Percentiles rank a stretch among this genome's conserved stretches.
Evolutionary conservation across 2,113 vertebrate genomes (phyloP).

Genomic region (Hydrolagus affinis): DNA sequence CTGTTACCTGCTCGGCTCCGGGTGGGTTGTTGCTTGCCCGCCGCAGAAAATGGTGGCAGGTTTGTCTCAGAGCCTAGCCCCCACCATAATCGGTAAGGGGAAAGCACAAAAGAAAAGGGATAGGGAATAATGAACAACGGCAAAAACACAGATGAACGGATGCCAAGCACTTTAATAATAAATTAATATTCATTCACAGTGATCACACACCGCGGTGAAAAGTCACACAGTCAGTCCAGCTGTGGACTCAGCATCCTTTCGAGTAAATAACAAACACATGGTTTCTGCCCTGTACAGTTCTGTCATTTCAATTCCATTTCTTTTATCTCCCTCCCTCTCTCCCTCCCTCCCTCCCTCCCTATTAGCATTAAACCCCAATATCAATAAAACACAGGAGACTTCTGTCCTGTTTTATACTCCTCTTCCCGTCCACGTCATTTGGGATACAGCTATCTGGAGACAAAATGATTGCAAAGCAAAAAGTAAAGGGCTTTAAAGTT

Average conservation of each 20-base stretch:
- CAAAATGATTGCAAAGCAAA: too few relatives aligned
- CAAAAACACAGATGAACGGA: constrained; percentile 25
- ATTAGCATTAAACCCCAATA: too few relatives aligned
- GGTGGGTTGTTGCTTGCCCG: neutral
- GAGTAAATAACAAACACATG: neutral
- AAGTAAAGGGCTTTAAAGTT: too few relatives aligned
- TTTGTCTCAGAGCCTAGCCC: neutral
- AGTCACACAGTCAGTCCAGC: neutral
- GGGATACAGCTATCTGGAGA: too few relatives aligned
- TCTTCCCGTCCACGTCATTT: too few relatives aligned
- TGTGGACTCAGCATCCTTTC: neutral
- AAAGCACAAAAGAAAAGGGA: neutral
- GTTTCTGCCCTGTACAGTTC: neutral
- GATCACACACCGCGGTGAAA: neutral
- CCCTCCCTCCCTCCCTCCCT: too few relatives aligned
- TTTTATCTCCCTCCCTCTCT: too few relatives aligned
- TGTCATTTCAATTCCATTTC: neutral
- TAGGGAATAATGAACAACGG: constrained; percentile 10
- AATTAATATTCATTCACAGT: constrained; percentile 22
- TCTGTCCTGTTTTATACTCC: too few relatives aligned
- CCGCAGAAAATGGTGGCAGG: neutral
- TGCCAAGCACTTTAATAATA: constrained; percentile 29
- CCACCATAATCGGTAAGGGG: neutral
- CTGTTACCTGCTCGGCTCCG: neutral
- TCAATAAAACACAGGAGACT: too few relatives aligned